phyloP scores from a whole-genome alignment of 2,113 vertebrate species.

The Upupa epops region DNA sequence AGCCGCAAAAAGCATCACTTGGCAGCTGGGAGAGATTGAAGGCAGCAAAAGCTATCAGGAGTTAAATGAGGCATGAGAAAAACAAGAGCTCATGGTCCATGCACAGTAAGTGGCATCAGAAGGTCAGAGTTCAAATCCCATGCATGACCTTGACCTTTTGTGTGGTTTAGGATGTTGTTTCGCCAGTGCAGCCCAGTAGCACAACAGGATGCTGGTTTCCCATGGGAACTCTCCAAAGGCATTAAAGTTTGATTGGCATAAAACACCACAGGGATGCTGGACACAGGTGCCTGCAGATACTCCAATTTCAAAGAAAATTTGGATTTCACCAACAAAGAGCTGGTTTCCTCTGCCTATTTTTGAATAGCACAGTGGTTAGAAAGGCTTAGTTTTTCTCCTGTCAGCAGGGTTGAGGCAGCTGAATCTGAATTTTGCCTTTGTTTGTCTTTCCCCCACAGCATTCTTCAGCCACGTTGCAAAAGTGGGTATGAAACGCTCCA shows the following conservation, averaged over 20 bases:
- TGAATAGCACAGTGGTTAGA: background rate
- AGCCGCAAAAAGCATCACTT: background rate
- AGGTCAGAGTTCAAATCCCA: background rate
- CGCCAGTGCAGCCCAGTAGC: background rate
- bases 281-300: background rate
- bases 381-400: background rate
- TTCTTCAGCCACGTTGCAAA: background rate
- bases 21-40: background rate
- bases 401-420: background rate
- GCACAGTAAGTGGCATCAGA: background rate
- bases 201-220: background rate
- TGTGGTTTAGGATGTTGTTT: background rate
- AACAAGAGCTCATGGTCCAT: background rate
- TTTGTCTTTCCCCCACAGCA: background rate
- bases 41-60: background rate
- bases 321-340: background rate
- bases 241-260: background rate
- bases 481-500: background rate
- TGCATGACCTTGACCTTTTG: background rate
- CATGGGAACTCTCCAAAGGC: background rate
- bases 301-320: background rate
- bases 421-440: constrained; percentile 8
- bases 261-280: background rate
- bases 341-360: background rate
- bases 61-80: background rate